Conservation (phyloP, 2,113 vertebrate genomes). For the Apeltes quadracus region DNA sequence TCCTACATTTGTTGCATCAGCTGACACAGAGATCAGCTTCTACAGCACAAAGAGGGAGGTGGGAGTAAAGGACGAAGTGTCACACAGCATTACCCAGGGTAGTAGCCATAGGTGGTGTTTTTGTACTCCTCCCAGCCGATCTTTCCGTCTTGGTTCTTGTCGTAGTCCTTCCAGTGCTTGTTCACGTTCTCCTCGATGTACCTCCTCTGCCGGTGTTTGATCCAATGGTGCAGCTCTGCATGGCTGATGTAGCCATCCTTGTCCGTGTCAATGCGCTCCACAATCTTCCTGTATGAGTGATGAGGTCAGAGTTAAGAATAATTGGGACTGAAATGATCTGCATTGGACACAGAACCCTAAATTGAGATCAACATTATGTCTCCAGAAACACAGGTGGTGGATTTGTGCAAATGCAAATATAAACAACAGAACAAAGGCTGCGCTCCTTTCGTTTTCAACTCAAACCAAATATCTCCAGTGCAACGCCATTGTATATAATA, state of each 20-base stretch:
- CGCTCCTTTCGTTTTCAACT: not conserved
- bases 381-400: not conserved
- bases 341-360: not conserved
- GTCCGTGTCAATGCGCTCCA: slow-evolving; percentile 88
- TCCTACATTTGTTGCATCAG: not conserved
- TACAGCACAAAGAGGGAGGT: not conserved
- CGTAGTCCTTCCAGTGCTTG: slow-evolving; percentile 91
- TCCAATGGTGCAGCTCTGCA: slow-evolving; percentile 87
- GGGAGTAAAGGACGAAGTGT: not conserved
- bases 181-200: slow-evolving; percentile 90
- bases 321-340: not conserved
- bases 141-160: slow-evolving; percentile 84
- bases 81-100: slow-evolving; percentile 77
- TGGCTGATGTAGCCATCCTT: slow-evolving; percentile 85
- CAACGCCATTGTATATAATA: too few relatives aligned
- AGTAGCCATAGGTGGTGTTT: slow-evolving; percentile 89
- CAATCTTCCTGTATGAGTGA: slow-evolving; percentile 83
- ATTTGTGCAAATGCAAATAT: not conserved
- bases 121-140: slow-evolving; percentile 91
- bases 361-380: not conserved
- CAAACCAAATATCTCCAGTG: too few relatives aligned
- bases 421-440: too few relatives aligned
- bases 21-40: not conserved
- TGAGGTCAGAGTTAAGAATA: not conserved
- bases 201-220: slow-evolving; percentile 89